A percentile compares a stretch with the other conserved stretches of the same genome.
phyloP scores from a whole-genome alignment of 53 echinoderm and acorn worm genomes.

The Holothuria scabra region DNA sequence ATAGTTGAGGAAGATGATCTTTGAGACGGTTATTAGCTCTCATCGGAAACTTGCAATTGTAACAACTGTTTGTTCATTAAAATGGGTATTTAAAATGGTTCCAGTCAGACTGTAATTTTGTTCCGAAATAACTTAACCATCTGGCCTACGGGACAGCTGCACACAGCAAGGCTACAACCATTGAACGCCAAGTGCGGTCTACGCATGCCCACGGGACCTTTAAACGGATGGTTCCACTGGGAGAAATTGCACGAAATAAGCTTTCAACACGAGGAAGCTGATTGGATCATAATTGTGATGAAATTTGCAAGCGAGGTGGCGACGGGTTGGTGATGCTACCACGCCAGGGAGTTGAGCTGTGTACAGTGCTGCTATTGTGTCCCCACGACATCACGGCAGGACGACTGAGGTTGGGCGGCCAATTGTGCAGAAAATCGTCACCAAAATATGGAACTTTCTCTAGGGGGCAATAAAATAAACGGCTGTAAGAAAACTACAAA shows the following conservation, averaged over 20 bases:
- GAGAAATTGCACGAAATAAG: constrained; percentile 48
- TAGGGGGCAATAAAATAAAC: constrained; percentile 32
- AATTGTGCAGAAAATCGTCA: constrained; percentile 43
- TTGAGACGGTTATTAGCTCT: not conserved
- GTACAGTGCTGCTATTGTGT: constrained; percentile 17
- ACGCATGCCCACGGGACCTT: constrained; percentile 47
- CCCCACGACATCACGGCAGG: not conserved
- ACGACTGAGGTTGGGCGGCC: constrained; percentile 15
- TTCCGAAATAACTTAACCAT: constrained; percentile 44
- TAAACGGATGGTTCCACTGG: constrained; percentile 32
- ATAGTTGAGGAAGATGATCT: too few relatives aligned
- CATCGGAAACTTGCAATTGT: constrained; percentile 31
- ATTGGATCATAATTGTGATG: constrained; percentile 54
- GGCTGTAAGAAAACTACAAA: constrained; percentile 46
- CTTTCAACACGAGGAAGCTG: constrained; percentile 46
- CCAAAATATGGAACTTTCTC: not conserved
- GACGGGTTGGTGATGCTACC: constrained; percentile 41
- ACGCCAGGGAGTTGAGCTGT: constrained; percentile 41
- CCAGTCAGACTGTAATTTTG: constrained; percentile 35
- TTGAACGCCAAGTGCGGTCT: constrained; percentile 16
- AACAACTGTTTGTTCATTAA: constrained; percentile 35
- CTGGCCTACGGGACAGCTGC: constrained; percentile 31
- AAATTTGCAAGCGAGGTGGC: constrained; percentile 54
- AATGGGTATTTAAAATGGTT: constrained; percentile 36
- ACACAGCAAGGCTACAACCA: not conserved